Percentiles rank a stretch among this genome's conserved stretches.
Evolutionary conservation across 2,797 vertebrate genomes (phyloP).

Genomic region (Leucoraja ocellata): DNA sequence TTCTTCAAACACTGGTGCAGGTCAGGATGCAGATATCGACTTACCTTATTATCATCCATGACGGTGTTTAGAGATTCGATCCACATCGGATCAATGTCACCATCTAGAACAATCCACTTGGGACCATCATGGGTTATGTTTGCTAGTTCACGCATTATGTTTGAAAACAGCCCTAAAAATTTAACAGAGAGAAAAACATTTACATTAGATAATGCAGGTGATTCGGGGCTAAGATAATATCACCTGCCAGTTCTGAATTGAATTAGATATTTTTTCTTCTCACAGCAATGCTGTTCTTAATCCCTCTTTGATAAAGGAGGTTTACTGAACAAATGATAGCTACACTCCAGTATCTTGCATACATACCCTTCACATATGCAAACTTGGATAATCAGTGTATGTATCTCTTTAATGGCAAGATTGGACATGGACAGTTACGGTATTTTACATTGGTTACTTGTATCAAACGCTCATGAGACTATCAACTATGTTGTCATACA

Average conservation of each 20-base stretch:
- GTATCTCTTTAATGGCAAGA: background rate
- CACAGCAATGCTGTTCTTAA: background rate
- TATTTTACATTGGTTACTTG: background rate
- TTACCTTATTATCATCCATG: conserved; percentile 98
- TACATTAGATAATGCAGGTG: too few relatives aligned
- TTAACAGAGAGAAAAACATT: conserved; percentile 41
- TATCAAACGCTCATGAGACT: background rate
- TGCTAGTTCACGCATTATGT: conserved; percentile 82
- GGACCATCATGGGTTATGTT: conserved; percentile 77
- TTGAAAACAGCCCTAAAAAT: conserved; percentile 77
- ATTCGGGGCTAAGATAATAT: background rate
- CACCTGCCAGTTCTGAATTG: background rate
- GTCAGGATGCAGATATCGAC: background rate
- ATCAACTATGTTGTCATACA: background rate
- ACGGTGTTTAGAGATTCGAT: conserved; percentile 97
- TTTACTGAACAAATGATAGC: background rate
- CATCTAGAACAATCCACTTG: conserved; percentile 94
- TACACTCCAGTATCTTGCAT: background rate
- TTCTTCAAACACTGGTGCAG: background rate
- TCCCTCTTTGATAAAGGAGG: background rate
- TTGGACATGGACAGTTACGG: background rate
- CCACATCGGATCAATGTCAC: conserved; percentile 98
- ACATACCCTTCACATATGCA: background rate
- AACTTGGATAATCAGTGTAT: background rate
- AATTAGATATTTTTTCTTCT: background rate